Base-by-base conservation (phyloP, 2,888 invertebrate species). In the Eretmocerus hayati region DNA sequence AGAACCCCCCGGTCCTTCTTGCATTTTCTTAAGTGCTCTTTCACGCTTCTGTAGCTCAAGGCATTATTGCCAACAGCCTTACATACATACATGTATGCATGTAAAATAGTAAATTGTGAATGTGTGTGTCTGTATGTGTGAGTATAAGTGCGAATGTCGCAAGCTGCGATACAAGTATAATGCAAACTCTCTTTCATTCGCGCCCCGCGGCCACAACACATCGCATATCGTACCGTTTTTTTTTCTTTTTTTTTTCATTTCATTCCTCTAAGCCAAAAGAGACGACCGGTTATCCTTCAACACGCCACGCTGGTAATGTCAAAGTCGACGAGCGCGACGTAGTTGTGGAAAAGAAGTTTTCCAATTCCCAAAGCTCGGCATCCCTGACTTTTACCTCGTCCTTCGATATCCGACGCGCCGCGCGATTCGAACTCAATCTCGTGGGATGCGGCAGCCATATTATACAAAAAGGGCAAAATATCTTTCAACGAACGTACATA, bases 21-120 rank as follows among this genome's bases (percentile, higher is more conserved):
- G 39, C 33, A 48, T 48, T 43, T 43, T 35, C 48, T 48, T 39
- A 43, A 48, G 48, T 43, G 48, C 42, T 42, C 36, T 21, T 32
- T 40, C 32, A 13, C 37, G 32, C 31, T 38, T 44, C 5, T 30
- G 18, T 23, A 45, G 22, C 45, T 22, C 32, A 26, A 30, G n/a
- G 32, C 21, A 11, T 32, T 31, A 23, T 35, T 11, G 26, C 26
- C 8, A 6, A 11, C 26, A 11, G 8, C 8, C 26, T 6, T 42
- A 42, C 20, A 41, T 33, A 9, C 19, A 13, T n/a, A 2, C 13
- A 16, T 39, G 6, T n/a, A n/a, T n/a, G n/a, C n/a, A n/a, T n/a
- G n/a, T n/a, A n/a, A n/a, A n/a, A n/a, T n/a, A n/a, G n/a, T n/a
- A n/a, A n/a, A 6, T 23, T n/a, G 8, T 38, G 20, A 23, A 13